Evolutionary conservation across 1,140 invertebrate species (phyloP).

Genomic region (Bilobella aurantiaca): DNA sequence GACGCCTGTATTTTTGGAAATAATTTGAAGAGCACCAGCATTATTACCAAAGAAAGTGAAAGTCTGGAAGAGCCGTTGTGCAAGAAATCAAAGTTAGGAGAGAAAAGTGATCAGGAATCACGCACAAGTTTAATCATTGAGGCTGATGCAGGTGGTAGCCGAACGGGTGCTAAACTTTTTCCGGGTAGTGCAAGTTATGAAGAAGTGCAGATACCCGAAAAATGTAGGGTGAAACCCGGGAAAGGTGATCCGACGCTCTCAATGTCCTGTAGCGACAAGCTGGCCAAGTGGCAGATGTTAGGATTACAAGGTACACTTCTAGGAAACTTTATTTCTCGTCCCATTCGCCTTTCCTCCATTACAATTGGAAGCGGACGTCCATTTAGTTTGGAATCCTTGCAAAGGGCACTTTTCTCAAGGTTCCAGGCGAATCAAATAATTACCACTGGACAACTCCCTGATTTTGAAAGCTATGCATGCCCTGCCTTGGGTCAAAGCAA

Average conservation of each 20-base stretch:
- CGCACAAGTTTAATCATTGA: background rate
- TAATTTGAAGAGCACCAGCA: conserved; percentile 9
- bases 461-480: conserved; percentile 4
- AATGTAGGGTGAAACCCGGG: conserved; percentile 80
- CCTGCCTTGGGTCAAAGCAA: conserved; percentile 39
- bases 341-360: conserved; percentile 59
- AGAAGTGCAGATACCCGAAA: conserved; percentile 52
- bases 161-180: conserved; percentile 83
- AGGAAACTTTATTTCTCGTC: conserved; percentile 52
- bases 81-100: conserved; percentile 46
- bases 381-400: conserved; percentile 17
- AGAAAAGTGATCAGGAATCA: background rate
- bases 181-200: conserved; percentile 26
- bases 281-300: conserved; percentile 73
- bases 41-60: too few species aligned
- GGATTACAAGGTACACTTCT: conserved; percentile 70
- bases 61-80: conserved; percentile 1
- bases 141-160: conserved; percentile 21
- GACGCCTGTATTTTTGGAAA: conserved; percentile 77
- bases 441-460: conserved; percentile 23
- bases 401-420: conserved; percentile 31
- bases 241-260: conserved; percentile 77
- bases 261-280: conserved; percentile 87
- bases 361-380: conserved; percentile 54
- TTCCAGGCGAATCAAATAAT: conserved; percentile 18